Evolutionary conservation across 2,888 invertebrate species (phyloP), one percentile per base, ranked within the genome.

Genomic region (Sinentomon sp.): DNA sequence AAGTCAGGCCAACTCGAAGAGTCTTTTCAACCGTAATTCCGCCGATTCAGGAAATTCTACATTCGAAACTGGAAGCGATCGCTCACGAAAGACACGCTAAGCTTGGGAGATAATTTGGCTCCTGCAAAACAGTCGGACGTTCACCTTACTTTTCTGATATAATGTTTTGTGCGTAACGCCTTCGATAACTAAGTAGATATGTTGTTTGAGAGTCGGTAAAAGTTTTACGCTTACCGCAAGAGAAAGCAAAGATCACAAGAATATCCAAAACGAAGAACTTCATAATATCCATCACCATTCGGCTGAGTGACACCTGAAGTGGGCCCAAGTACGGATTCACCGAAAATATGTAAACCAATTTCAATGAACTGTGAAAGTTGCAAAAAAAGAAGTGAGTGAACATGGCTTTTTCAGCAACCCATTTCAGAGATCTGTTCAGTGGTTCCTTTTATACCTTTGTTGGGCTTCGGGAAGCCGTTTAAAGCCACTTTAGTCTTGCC

Each of bases 281-380:
- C 47, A 65, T 51, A 34, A 65, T 62, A 45, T 65, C 64, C 46
- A 61, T 56, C 26, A 64, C 60, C 64, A 65, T 64, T 34, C 64
- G 50, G 26, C 63, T 43, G 19, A 65, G 51, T 5, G 63, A 63
- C 27, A 65, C 64, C 48, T 64, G 64, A 34, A 64, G 52, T 9
- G 63, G 64, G 22, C 64, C 64, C 43, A 65, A 47, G 48, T 64
- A 61, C 9, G 64, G 63, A 47, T 63, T 64, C 37, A 65, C 60
- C 13, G 63, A 64, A 49, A 66, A 66, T 38, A 65, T 63, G 50
- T 64, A 63, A 36, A 65, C 64, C 39, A 65, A 52, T 50, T 64
- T 64, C 39, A 65, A 51, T 10, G 63, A 63, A 45, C 60, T 60
- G 50, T 46, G 38, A 42, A 32, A 27, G 29, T 24, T 34, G 26